Evolutionary conservation across 2,888 invertebrate species (phyloP), one percentile per base, ranked within the genome.

Genomic region (Aradus depressus): DNA sequence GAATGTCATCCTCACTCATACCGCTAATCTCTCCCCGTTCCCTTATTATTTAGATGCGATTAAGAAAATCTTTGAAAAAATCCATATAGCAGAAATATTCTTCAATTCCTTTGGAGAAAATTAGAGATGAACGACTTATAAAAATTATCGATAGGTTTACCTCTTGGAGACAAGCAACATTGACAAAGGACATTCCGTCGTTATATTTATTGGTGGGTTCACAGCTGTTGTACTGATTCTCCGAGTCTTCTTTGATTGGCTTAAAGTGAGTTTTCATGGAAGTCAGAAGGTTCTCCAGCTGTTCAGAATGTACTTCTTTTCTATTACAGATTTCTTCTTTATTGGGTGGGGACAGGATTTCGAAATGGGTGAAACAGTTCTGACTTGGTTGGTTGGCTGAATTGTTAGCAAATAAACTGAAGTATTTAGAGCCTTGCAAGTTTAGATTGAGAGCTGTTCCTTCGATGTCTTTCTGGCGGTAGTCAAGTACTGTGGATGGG

Each of bases 251-350:
- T 61, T 77, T 76, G 60, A 89, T 88, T 14, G 89, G 88, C 59
- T 80, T 77, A 71, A 90, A 89, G 70, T 90, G 89, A 52, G 87
- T 88, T 58, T 79, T 78, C 57, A 80, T 74, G 5, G 88, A 83
- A 16, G 81, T 82, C 55, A 86, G 72, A 59, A 86, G 69, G 67
- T 87, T 84, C 64, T 85, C 85, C 59, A 75, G 74, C 62, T 70
- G 68, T 6, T 42, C 42, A 19, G 43, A 23, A 42, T 37, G 54
- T 65, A 65, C 50, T 64, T 25, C 49, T 28, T 41, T 37, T 12
- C 22, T 35, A 41, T n/a, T 45, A n/a, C n/a, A n/a, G n/a, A n/a
- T n/a, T n/a, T n/a, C n/a, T n/a, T n/a, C n/a, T n/a, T n/a, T n/a
- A n/a, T n/a, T n/a, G n/a, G n/a, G n/a, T n/a, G n/a, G n/a, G n/a